Conservation (phyloP, 2,888 invertebrate genomes). For the Nymphalis polychloros region DNA sequence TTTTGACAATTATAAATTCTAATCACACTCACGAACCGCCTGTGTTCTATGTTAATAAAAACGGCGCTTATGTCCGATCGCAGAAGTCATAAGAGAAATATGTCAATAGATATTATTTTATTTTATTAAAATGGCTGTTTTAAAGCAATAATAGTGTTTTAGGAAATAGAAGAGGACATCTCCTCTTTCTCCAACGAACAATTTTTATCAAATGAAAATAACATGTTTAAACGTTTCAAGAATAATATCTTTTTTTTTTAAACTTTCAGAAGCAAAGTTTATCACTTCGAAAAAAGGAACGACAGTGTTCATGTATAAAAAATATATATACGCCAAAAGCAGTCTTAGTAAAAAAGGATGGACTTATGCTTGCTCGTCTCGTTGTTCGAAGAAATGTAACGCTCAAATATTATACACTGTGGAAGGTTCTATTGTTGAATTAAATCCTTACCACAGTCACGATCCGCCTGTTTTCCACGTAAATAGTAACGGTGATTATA, state of each 20-base stretch:
- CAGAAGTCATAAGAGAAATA: constrained; percentile 30
- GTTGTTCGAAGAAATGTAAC: constrained; percentile 63
- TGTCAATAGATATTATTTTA: no score
- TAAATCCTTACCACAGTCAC: constrained; percentile 58
- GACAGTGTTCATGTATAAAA: constrained; percentile 57
- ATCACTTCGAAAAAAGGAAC: constrained; percentile 61
- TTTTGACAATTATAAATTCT: constrained; percentile 51
- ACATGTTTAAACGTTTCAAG: background rate
- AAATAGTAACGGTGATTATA: constrained; percentile 42
- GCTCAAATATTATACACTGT: constrained; percentile 59
- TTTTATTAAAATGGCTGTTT: background rate
- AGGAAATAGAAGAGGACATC: no score
- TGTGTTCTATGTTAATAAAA: constrained; percentile 58
- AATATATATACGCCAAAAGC: constrained; percentile 51
- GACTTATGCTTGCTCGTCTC: constrained; percentile 66
- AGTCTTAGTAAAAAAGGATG: constrained; percentile 53
- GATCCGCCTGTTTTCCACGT: constrained; percentile 64
- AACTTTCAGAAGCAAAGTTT: constrained; percentile 57
- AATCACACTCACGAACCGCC: constrained; percentile 65
- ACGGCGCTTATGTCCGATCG: constrained; percentile 54
- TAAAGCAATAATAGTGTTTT: no score
- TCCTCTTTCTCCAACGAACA: no score
- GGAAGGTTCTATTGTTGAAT: constrained; percentile 51
- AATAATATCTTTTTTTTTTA: background rate
- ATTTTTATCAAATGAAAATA: background rate